Evolutionary conservation across 2,797 vertebrate species (phyloP), one percentile per base, ranked within the genome.

Genomic region (Bovichtus variegatus): DNA sequence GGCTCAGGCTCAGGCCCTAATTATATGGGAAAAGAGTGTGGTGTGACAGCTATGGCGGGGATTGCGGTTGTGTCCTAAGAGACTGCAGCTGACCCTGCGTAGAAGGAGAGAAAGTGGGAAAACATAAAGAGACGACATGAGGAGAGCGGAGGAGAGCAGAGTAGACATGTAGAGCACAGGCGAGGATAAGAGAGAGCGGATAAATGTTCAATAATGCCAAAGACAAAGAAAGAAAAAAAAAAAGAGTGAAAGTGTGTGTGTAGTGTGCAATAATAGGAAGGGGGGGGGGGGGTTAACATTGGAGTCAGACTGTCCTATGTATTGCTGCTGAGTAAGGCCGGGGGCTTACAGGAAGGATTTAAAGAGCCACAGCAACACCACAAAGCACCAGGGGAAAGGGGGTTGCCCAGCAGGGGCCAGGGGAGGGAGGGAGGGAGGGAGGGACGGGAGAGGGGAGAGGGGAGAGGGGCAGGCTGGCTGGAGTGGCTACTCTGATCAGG

Each of bases 11-110:
- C 84, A 90, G 90, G 84, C 92, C 89, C 83, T 94, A 94, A 95
- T 95, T 96, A 95, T 92, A 95, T 92, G 91, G 90, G 93, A 91
- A 91, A 91, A 91, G 83, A 91, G 91, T 92, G 93, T 89, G 90
- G 93, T 92, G 90, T 94, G 93, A 94, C 93, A 93, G 91, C 91
- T 86, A 92, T 90, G 91, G 91, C 71, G 76, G 81, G 83, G 89
- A 90, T 87, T 95, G 92, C 40, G 91, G 93, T 92, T 81, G 71
- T 87, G 91, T 93, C 91, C 88, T 90, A 85, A 90, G 87, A 92
- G 86, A 86, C 84, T 87, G 80, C 81, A 90, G 83, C 88, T 92
- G 93, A 95, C 90, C 92, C 80, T 87, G 80, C 23, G 80, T 89
- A 74, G 86, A 76, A 47, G 74, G 63, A 85, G 74, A 67, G 78